Base-by-base conservation (phyloP, 2,888 invertebrate genomes). In the Luffia ferchaultella region DNA sequence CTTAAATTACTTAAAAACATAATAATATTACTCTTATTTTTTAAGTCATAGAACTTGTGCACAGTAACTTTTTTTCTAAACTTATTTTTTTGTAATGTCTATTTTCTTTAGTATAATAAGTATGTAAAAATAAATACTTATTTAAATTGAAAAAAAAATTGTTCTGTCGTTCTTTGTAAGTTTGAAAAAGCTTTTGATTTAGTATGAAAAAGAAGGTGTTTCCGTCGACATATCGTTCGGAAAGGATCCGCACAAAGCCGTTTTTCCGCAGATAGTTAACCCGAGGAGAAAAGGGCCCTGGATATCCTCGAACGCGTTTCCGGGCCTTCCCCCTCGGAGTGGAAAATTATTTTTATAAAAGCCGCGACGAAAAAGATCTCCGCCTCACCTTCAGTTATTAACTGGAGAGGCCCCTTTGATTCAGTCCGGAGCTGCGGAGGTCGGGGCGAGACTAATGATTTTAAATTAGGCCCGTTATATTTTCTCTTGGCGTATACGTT, bases 331-430 rank as follows among this genome's bases (percentile, higher is more conserved):
- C 20, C 12, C 20, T 2, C 54, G 55, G 64, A 62, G 62, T 58
- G 60, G 60, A 57, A 64, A 65, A 65, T 70, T 65, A 73, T 76
- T 76, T 75, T 70, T 74, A 63, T 68, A 52, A 71, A 66, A 69
- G 64, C 67, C 61, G 60, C 60, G 61, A 62, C 63, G 70, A 66
- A 73, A 73, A 73, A 73, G 67, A 74, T 73, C 72, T 71, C 67
- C 54, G 65, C 68, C 68, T 75, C 75, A 73, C 75, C 78, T 78
- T 77, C 68, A 73, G 60, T 76, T 79, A 79, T 82, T 77, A 78
- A 80, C 76, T 73, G 60, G 60, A 67, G 67, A 45, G 63, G 62
- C 60, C 72, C 68, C 68, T 77, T 78, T 79, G 74, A 77, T 75
- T 70, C 72, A 76, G 64, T 62, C 54, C 58, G 59, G 61, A 60